phyloP scores from a whole-genome alignment of 2,797 vertebrate species.

The Sebastes taczanowskii region DNA sequence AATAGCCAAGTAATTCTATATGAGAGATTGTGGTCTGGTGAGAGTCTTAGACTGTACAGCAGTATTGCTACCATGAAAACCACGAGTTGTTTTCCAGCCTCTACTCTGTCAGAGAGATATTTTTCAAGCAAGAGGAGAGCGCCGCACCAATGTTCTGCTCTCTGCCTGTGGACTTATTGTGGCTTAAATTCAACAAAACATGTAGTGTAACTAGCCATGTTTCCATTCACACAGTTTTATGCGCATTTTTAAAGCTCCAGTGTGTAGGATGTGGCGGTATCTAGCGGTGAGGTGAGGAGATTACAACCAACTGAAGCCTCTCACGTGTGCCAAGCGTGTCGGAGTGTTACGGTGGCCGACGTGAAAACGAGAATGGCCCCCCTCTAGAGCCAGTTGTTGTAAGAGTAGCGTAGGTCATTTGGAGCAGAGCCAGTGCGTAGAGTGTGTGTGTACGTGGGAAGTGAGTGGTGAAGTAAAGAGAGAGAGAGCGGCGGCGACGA shows the following conservation, averaged over 20 bases:
- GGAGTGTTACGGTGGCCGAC: no score
- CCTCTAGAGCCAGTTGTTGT: no score
- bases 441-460: no score
- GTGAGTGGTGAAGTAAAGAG: no score
- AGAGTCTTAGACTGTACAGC: constrained; percentile 34
- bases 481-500: no score
- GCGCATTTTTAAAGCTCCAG: not conserved
- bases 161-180: constrained; percentile 19
- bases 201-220: not conserved
- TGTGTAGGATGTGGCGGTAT: no score
- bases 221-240: not conserved
- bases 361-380: no score
- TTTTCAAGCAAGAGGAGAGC: constrained; percentile 21
- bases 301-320: no score
- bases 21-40: constrained; percentile 58
- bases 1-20: constrained; percentile 67
- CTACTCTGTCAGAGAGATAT: constrained; percentile 40
- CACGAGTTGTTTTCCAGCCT: constrained; percentile 58
- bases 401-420: no score
- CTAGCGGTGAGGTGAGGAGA: no score
- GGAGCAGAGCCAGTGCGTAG: no score
- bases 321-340: no score
- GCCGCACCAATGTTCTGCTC: constrained; percentile 18
- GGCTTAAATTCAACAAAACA: constrained; percentile 32
- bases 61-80: constrained; percentile 59